phyloP scores from a whole-genome alignment of 2,888 invertebrate species.

The Calameuta filiformis region DNA sequence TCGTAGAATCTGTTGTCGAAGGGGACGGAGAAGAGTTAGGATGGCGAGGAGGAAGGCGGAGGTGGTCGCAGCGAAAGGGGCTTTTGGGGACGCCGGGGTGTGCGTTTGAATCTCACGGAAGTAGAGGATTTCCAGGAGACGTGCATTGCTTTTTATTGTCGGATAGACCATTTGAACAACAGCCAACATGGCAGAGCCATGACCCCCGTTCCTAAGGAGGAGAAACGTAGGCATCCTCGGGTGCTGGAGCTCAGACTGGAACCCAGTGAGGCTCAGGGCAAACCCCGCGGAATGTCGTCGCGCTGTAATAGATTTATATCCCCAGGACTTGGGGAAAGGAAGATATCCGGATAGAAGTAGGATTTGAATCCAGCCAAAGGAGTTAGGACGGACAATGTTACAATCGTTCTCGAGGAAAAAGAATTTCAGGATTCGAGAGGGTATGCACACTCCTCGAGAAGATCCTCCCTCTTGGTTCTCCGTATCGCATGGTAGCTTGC shows the following conservation, averaged over 20 bases:
- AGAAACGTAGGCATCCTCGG: neutral
- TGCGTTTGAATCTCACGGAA: constrained; percentile 56
- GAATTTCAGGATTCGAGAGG: constrained; percentile 6
- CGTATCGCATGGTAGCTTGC: neutral
- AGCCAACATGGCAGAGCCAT: constrained; percentile 56
- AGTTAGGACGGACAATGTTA: constrained; percentile 16
- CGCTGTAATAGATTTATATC: constrained; percentile 57
- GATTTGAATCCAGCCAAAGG: constrained; percentile 13
- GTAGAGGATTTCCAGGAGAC: constrained; percentile 55
- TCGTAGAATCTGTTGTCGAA: neutral
- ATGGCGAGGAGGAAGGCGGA: constrained; percentile 19
- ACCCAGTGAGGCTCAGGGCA: neutral
- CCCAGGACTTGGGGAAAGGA: constrained; percentile 29
- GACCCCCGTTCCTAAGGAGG: constrained; percentile 3
- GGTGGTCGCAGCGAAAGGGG: constrained; percentile 28
- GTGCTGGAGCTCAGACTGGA: neutral
- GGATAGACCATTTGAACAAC: constrained; percentile 62
- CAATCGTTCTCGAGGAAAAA: constrained; percentile 8
- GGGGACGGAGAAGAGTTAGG: constrained; percentile 19
- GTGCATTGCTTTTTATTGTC: constrained; percentile 61
- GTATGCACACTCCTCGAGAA: neutral
- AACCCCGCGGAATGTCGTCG: constrained; percentile 37
- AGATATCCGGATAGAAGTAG: constrained; percentile 17
- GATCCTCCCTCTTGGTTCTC: neutral
- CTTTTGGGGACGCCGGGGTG: constrained; percentile 27